phyloP scores from a whole-genome alignment of 2,113 vertebrate species.

The Tachysurus vachellii region DNA sequence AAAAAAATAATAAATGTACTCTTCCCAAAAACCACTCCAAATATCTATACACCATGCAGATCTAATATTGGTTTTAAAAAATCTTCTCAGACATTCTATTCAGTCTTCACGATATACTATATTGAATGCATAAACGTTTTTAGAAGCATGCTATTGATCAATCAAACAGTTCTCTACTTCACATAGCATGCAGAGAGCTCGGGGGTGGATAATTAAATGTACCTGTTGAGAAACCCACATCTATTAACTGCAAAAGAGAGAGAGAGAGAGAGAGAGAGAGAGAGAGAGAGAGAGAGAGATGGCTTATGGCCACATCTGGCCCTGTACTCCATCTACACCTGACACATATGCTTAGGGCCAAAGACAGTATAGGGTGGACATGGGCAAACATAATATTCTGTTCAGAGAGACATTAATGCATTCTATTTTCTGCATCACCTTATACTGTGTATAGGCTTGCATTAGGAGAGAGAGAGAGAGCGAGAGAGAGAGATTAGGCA shows the following conservation, averaged over 20 bases:
- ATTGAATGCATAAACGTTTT: neutral
- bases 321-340: conserved; percentile 1
- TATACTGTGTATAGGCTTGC: neutral
- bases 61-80: no score
- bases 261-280: no score
- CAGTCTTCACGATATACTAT: neutral
- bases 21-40: conserved; percentile 10
- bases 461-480: neutral
- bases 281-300: no score
- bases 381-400: neutral
- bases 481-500: neutral
- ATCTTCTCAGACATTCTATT: neutral
- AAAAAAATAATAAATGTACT: conserved; percentile 6
- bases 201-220: neutral
- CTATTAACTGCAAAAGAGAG: neutral
- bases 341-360: neutral
- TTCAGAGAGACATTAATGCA: neutral
- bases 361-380: neutral
- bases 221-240: neutral
- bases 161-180: neutral
- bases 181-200: neutral
- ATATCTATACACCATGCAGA: neutral
- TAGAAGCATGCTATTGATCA: neutral
- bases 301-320: conserved; percentile 41
- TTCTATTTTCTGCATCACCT: neutral